A percentile compares a stretch with the other conserved stretches of the same genome.
Evolutionary conservation across 2,888 invertebrate species (phyloP).

Genomic region (Cosmia trapezina): DNA sequence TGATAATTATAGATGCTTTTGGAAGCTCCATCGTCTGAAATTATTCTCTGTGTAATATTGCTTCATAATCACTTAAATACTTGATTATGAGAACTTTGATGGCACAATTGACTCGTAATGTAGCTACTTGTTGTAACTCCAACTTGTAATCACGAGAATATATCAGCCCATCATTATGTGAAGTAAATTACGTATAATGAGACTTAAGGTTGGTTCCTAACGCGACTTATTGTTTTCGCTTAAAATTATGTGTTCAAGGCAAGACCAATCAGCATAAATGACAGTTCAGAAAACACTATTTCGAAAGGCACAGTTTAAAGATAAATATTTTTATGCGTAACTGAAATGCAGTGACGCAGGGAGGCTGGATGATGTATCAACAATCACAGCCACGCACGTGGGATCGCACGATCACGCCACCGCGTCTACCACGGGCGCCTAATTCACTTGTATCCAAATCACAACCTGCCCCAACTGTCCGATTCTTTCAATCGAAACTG

Average conservation of each 20-base stretch:
- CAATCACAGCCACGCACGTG: conserved; percentile 64
- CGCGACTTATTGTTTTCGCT: conserved; percentile 39
- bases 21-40: conserved; percentile 14
- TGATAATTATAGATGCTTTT: conserved; percentile 7
- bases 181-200: conserved; percentile 50
- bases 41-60: conserved; percentile 8
- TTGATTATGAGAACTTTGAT: conserved; percentile 35
- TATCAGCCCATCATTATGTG: conserved; percentile 38
- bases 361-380: conserved; percentile 43
- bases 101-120: conserved; percentile 26
- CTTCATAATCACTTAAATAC: conserved; percentile 20
- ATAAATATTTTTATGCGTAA: conserved; percentile 34
- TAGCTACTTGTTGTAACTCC: conserved; percentile 31
- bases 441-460: conserved; percentile 43
- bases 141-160: conserved; percentile 47
- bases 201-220: conserved; percentile 46
- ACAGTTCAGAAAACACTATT: conserved; percentile 7
- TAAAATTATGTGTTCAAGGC: conserved; percentile 39
- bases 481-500: conserved; percentile 36
- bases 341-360: conserved; percentile 48
- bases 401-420: conserved; percentile 64
- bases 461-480: conserved; percentile 38
- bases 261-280: conserved; percentile 28
- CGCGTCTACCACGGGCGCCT: conserved; percentile 54
- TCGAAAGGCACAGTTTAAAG: conserved; percentile 14